Evolutionary conservation across 2,888 invertebrate species (phyloP), one percentile per base, ranked within the genome.

Genomic region (Noctua janthe): DNA sequence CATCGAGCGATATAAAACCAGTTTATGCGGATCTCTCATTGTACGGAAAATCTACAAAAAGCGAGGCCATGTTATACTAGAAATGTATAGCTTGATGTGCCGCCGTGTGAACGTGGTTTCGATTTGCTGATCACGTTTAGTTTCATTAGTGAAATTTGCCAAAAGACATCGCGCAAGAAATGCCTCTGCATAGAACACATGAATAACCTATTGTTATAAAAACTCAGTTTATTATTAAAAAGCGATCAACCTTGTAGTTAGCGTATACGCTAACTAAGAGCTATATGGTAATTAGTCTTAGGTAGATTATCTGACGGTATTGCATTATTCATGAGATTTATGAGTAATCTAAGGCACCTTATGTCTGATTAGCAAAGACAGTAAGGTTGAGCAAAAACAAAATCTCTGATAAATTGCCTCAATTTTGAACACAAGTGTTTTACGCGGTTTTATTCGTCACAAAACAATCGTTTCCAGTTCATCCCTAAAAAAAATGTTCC

Each of bases 161-260:
- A 80, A 73, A 43, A 78, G 62, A 76, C 81, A 83, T 79, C 70
- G 76, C 71, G 75, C 87, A 90, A 86, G 54, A 15, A 66, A 75
- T 79, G 76, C 80, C 78, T 78, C 64, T 74, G 72, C 1, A 8
- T 70, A 66, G 17, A 64, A 71, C 0, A 23, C 35, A 15, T 66
- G 1, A 10, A 35, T 1, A 64, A 64, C 47, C 11, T 47, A 35
- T 1, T 39, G 20, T 39, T 35, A n/a, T 11, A 7, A 54, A 39
- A n/a, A 69, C 3, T 29, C 49, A 56, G 2, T 7, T 23, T 23
- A 51, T 59, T 13, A 39, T 64, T 59, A 56, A 39, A 62, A 76
- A 62, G 1, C 13, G 10, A 56, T 62, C 74, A 51, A 23, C 73
- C 43, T 62, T 29, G 20, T 39, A 17, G 64, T 51, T 13, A n/a